phyloP scores from a whole-genome alignment of 2,888 invertebrate species.

The Agonopterix alstromeriana region DNA sequence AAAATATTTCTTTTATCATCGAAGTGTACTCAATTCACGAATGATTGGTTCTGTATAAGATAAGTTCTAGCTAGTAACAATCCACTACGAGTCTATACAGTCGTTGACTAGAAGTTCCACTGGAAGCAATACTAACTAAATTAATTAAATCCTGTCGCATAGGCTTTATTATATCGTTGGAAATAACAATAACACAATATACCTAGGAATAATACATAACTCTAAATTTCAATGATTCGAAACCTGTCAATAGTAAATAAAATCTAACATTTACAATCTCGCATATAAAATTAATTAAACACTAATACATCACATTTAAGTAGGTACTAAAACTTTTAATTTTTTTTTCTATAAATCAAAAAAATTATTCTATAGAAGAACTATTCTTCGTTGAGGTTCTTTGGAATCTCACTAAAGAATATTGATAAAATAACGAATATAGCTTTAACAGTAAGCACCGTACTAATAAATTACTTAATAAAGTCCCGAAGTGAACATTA shows the following conservation, averaged over 20 bases:
- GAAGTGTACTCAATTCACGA: slow-evolving; percentile 56
- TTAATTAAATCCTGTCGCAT: slow-evolving; percentile 25
- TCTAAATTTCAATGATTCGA: slow-evolving; percentile 61
- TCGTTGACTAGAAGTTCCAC: slow-evolving; percentile 50
- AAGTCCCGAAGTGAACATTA: slow-evolving; percentile 57
- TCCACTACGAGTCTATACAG: slow-evolving; percentile 56
- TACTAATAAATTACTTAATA: slow-evolving; percentile 52
- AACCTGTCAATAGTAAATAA: slow-evolving; percentile 37
- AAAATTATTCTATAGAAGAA: too few relatives aligned
- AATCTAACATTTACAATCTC: slow-evolving; percentile 5
- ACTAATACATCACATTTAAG: slow-evolving; percentile 16
- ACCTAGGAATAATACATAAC: slow-evolving; percentile 13
- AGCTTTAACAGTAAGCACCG: slow-evolving; percentile 69
- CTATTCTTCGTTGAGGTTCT: slow-evolving; percentile 49
- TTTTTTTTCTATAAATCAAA: slow-evolving; percentile 35
- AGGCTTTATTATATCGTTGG: slow-evolving; percentile 46
- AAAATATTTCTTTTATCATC: slow-evolving; percentile 61
- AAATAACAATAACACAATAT: slow-evolving; percentile 23
- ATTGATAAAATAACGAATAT: slow-evolving; percentile 44
- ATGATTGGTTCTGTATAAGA: slow-evolving; percentile 53
- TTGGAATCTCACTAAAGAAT: slow-evolving; percentile 38
- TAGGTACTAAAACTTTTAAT: slow-evolving; percentile 18
- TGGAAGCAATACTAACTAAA: slow-evolving; percentile 24
- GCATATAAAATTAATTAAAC: slow-evolving; percentile 6
- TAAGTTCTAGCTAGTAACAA: slow-evolving; percentile 55